Evolutionary conservation across 1,140 invertebrate species (phyloP).

Genomic region (Camponotus vicinus): DNA sequence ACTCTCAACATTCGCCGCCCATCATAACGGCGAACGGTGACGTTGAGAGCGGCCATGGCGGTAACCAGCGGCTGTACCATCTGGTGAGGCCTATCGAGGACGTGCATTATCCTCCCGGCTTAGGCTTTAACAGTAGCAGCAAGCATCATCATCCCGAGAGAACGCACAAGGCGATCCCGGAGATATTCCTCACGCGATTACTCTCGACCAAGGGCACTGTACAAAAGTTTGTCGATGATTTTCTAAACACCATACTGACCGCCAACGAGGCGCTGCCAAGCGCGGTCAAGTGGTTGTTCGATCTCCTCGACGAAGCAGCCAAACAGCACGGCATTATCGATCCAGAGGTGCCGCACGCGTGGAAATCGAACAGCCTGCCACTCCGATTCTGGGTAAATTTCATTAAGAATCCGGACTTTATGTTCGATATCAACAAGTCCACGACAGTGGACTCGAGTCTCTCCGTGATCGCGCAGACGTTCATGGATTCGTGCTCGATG

Average conservation of each 20-base stretch:
- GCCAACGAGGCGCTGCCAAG: slow-evolving; percentile 96
- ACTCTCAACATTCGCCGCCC: slow-evolving; percentile 87
- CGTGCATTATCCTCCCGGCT: slow-evolving; percentile 86
- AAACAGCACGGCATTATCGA: slow-evolving; percentile 93
- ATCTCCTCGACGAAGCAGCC: slow-evolving; percentile 96
- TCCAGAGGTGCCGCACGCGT: slow-evolving; percentile 96
- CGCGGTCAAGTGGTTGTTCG: slow-evolving; percentile 98
- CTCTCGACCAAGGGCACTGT: slow-evolving; percentile 98
- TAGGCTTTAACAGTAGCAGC: slow-evolving; percentile 81
- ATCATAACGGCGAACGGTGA: slow-evolving; percentile 92
- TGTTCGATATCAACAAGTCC: slow-evolving; percentile 98
- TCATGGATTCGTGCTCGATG: slow-evolving; percentile 98
- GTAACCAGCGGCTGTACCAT: slow-evolving; percentile 92
- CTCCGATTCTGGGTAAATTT: slow-evolving; percentile 98
- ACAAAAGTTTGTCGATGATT: slow-evolving; percentile 98
- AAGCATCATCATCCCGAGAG: slow-evolving; percentile 89
- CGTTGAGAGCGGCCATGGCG: slow-evolving; percentile 88
- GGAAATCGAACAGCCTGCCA: slow-evolving; percentile 98
- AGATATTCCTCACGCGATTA: slow-evolving; percentile 97
- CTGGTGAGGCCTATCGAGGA: slow-evolving; percentile 94
- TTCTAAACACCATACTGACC: slow-evolving; percentile 95
- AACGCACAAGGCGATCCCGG: slow-evolving; percentile 96
- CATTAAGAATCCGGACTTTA: slow-evolving; percentile 98
- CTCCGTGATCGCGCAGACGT: slow-evolving; percentile 97
- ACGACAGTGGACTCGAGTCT: slow-evolving; percentile 96